These are phyloP conservation scores for Rhamphomyia laevipes DNA, from an alignment of 2,888 invertebrate species.

Conservation along the genomic window DNA sequence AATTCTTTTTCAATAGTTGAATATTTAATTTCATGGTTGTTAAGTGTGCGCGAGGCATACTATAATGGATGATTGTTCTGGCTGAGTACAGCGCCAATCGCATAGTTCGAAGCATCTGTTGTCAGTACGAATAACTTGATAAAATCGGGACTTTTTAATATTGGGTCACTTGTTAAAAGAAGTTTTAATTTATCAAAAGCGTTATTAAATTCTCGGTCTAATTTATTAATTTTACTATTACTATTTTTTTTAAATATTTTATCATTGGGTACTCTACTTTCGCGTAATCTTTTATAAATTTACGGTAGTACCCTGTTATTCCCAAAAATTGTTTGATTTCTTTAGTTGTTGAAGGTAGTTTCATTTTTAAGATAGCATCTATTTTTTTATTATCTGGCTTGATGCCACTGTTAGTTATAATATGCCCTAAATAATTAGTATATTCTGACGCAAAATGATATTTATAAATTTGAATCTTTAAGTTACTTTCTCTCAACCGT, in stretches of 20 bases:
- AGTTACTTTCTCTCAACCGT: neutral
- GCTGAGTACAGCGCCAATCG: constrained; percentile 8
- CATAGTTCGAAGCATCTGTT: constrained; percentile 8
- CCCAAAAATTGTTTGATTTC: no score
- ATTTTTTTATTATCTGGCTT: no score
- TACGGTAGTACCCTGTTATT: no score
- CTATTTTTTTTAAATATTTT: neutral
- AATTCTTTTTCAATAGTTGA: constrained; percentile 7
- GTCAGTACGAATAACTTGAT: constrained; percentile 10
- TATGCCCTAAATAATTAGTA: neutral
- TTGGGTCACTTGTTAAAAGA: constrained; percentile 9
- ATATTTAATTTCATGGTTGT: constrained; percentile 1
- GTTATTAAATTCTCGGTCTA: constrained; percentile 6
- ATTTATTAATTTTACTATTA: constrained; percentile 6
- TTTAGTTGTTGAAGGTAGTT: no score
- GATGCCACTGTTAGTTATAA: neutral
- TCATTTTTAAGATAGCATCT: no score
- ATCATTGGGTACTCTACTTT: neutral
- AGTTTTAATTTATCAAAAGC: constrained; percentile 10
- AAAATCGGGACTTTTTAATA: constrained; percentile 23
- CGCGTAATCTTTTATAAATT: no score
- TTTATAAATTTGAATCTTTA: neutral
- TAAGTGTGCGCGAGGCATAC: constrained; percentile 3
- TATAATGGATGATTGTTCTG: constrained; percentile 9
- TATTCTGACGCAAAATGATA: neutral